Evolutionary conservation across 2,888 invertebrate species (phyloP).

Genomic region (Lithophane ornitopus): DNA sequence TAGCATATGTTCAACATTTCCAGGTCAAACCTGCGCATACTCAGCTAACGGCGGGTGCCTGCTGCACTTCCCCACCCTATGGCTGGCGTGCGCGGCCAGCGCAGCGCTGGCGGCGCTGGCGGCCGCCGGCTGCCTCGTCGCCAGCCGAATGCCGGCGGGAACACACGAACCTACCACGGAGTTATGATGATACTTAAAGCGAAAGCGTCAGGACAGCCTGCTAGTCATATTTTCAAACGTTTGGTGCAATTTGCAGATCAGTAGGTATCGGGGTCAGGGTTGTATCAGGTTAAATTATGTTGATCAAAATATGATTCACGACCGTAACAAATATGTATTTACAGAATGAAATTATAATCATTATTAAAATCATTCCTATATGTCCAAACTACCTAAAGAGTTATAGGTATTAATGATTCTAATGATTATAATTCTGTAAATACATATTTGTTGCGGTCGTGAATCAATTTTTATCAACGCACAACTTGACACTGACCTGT

Average conservation of each 20-base stretch:
- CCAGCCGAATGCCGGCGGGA: conserved; percentile 58
- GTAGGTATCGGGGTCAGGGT: background rate
- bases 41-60: conserved; percentile 73
- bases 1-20: background rate
- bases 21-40: conserved; percentile 81
- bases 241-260: background rate
- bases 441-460: background rate
- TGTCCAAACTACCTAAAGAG: too few relatives aligned
- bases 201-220: background rate
- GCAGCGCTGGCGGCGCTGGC: conserved; percentile 72
- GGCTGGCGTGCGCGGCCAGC: conserved; percentile 74
- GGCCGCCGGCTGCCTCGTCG: conserved; percentile 72
- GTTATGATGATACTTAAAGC: conserved; percentile 57
- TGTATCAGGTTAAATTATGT: background rate
- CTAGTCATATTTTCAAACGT: background rate
- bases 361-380: too few relatives aligned
- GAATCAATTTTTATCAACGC: background rate
- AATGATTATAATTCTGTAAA: too few relatives aligned
- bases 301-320: background rate
- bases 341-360: too few relatives aligned
- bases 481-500: background rate
- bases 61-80: conserved; percentile 75
- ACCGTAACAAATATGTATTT: too few relatives aligned
- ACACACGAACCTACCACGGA: conserved; percentile 63
- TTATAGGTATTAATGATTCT: too few relatives aligned